These are phyloP conservation scores for Slavum lentiscoides DNA, from an alignment of 2,888 invertebrate species.

Conservation along the genomic window DNA sequence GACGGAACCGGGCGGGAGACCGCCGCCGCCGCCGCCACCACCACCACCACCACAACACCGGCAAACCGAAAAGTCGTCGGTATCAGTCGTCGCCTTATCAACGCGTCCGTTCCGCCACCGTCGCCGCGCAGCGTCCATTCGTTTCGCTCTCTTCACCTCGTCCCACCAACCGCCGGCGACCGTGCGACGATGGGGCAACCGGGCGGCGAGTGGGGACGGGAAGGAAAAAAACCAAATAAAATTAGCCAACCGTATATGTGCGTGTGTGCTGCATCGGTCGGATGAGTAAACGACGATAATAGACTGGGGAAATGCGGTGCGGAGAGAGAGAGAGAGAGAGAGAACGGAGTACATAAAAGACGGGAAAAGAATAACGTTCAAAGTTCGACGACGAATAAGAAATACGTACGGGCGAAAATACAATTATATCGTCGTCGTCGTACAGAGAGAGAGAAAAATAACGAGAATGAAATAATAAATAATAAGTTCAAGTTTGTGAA, in stretches of 20 bases:
- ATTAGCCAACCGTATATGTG: conserved; percentile 43
- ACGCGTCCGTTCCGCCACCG: conserved; percentile 21
- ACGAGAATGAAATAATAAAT: conserved; percentile 19
- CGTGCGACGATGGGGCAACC: background rate
- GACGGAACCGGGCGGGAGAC: background rate
- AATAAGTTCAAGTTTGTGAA: conserved; percentile 42
- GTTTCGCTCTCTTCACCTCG: background rate
- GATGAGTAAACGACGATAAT: conserved; percentile 49
- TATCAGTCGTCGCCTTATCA: conserved; percentile 32
- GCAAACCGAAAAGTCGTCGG: background rate
- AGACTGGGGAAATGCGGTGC: conserved; percentile 7
- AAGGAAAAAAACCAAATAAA: conserved; percentile 50
- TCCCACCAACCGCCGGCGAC: background rate
- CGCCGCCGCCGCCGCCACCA: background rate
- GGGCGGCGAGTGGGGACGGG: background rate
- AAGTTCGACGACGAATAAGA: conserved; percentile 23
- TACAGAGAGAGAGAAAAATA: background rate
- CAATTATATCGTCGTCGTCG: no score
- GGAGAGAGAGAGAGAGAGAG: background rate
- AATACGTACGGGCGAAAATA: background rate
- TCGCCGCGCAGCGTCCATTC: background rate
- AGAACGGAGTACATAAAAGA: background rate
- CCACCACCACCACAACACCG: no score
- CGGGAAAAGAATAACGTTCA: conserved; percentile 10
- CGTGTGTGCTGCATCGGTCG: conserved; percentile 22